Conservation (phyloP, 2,797 vertebrate species). For the Vultur gryphus region DNA sequence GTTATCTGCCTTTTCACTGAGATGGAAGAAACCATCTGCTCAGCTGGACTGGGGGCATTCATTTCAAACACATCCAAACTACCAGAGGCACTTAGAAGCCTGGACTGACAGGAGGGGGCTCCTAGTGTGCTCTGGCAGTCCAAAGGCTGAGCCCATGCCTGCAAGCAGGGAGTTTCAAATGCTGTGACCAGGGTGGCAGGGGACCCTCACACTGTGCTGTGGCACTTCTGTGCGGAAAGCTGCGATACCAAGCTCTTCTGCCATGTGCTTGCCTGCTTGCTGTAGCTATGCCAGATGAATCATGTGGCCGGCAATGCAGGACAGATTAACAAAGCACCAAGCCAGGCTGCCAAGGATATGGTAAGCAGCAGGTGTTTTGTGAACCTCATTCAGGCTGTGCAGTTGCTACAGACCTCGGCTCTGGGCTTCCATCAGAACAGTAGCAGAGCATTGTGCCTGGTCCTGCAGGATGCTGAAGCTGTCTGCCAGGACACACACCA, state of each 20-base stretch:
- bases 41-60: neutral
- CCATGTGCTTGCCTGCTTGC: no score
- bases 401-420: neutral
- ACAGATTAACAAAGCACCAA: neutral
- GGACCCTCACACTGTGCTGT: neutral
- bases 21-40: constrained; percentile 1
- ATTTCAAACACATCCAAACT: neutral
- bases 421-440: neutral
- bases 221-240: neutral
- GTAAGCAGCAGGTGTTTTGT: constrained; percentile 2
- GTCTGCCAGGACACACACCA: neutral
- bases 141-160: neutral
- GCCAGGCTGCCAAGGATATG: constrained; percentile 23
- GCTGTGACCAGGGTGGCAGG: neutral
- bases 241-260: neutral
- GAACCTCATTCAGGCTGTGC: neutral
- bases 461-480: neutral
- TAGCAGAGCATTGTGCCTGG: neutral
- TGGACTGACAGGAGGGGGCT: neutral
- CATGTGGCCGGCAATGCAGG: neutral
- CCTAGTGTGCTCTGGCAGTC: neutral
- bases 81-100: neutral
- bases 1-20: constrained; percentile 19
- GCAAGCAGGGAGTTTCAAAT: neutral
- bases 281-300: neutral